Base-by-base conservation (phyloP, 2,797 vertebrate species). In the Aphelocoma californica region DNA sequence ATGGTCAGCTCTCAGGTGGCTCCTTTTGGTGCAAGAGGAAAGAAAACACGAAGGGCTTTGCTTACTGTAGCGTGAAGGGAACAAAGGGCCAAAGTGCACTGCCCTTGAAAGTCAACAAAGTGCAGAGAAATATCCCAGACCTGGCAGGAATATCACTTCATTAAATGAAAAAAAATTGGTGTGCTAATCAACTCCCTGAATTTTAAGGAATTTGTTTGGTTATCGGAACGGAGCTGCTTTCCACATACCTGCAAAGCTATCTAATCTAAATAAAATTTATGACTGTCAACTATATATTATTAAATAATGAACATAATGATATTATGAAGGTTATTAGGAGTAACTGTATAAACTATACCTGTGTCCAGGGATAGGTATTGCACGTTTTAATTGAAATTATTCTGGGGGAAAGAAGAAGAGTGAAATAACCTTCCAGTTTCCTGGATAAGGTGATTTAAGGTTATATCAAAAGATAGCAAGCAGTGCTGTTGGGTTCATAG, bases 41-140 rank as follows among this genome's bases (percentile, higher is more conserved):
- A 82, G 50, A 19, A 88, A 88, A 42, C 69, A 31, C 1, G 57
- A 90, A 51, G 32, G 62, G 32, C 58, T 88, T 92, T 12, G 6
- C 66, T 89, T 44, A 45, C 28, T 4, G 19, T 18, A 53, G 87
- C 70, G 2, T 88, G 92, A 92, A 58, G 0, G 70, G 93, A 90
- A 90, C 84, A 95, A 89, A 87, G 69, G 84, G 65, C 48, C 91
- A 95, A 94, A 94, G 88, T 94, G 38, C 77, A 40, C 25, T 54
- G 28, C 60, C 81, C 74, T 64, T 82, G 78, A 85, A 72, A 93
- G 92, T 56, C 92, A 86, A 19, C 10, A 61, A 29, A 51, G 69
- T 48, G 32, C 0, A 0, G 69, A 90, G 87, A 90, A 94, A 83
- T 60, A 75, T 25, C 90, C 82, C 70, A 70, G 80, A 65, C 14